Conservation (phyloP, 2,888 invertebrate species). For the Linnaemya vulpina region DNA sequence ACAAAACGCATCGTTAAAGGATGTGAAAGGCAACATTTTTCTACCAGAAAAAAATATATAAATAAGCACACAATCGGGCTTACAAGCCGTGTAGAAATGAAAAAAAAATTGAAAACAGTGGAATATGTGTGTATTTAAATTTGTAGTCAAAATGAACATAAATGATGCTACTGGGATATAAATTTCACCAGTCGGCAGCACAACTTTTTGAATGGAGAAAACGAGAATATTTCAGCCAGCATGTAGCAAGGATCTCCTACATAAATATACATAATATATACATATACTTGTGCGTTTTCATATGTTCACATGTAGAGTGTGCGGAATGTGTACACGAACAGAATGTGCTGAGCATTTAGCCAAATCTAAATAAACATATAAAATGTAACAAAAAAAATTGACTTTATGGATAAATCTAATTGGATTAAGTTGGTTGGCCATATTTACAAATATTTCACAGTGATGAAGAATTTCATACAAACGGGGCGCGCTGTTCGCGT, state of each 20-base stretch:
- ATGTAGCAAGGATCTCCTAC: conserved; percentile 2
- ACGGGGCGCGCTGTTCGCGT: not conserved
- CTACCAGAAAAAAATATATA: conserved; percentile 9
- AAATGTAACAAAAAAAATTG: conserved; percentile 15
- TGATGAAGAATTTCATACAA: not conserved
- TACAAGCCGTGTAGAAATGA: conserved; percentile 40
- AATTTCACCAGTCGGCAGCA: conserved; percentile 41
- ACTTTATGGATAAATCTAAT: conserved; percentile 68
- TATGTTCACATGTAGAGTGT: not conserved
- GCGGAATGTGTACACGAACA: not conserved
- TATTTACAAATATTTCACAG: conserved; percentile 36
- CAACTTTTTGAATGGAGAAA: conserved; percentile 29
- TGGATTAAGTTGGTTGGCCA: conserved; percentile 72
- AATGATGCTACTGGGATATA: conserved; percentile 49
- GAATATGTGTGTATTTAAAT: conserved; percentile 6
- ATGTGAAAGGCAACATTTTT: conserved; percentile 51
- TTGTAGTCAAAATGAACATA: conserved; percentile 41
- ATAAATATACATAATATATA: no score
- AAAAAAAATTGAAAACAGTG: conserved; percentile 11
- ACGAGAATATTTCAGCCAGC: conserved; percentile 31
- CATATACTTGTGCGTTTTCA: not conserved
- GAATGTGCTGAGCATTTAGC: conserved; percentile 17
- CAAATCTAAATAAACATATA: conserved; percentile 25
- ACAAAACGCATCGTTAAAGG: conserved; percentile 61
- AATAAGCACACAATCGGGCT: conserved; percentile 15